phyloP scores from a whole-genome alignment of 2,113 vertebrate genomes.

The Zingel zingel region DNA sequence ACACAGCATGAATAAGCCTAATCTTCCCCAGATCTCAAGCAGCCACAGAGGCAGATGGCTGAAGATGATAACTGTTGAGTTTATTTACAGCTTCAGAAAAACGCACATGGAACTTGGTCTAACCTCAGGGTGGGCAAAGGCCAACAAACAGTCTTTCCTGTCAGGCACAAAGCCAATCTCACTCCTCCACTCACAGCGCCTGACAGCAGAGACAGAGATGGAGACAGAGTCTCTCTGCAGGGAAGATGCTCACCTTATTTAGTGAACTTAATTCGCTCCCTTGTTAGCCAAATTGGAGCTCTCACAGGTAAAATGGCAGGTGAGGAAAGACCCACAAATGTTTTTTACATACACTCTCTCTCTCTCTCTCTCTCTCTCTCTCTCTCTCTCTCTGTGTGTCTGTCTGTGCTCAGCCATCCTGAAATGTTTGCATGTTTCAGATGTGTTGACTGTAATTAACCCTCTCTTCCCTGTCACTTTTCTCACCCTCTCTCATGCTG shows the following conservation, averaged over 20 bases:
- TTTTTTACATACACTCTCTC: background rate
- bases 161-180: slow-evolving; percentile 4
- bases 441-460: slow-evolving; percentile 1
- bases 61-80: background rate
- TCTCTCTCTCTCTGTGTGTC: too few relatives aligned
- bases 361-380: too few relatives aligned
- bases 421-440: background rate
- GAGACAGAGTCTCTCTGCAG: background rate
- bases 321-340: background rate
- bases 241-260: background rate
- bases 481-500: background rate
- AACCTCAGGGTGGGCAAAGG: background rate
- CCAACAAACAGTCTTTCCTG: background rate
- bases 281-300: background rate
- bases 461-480: background rate
- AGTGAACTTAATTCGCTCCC: slow-evolving; percentile 6
- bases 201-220: background rate
- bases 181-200: background rate
- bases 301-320: background rate
- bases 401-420: background rate
- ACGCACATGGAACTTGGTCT: background rate
- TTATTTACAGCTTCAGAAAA: background rate
- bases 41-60: background rate
- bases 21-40: background rate
- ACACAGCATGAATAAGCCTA: background rate